These are phyloP conservation scores for Augiades crinisus DNA, from an alignment of 2,888 invertebrate species.

Conservation along the genomic window DNA sequence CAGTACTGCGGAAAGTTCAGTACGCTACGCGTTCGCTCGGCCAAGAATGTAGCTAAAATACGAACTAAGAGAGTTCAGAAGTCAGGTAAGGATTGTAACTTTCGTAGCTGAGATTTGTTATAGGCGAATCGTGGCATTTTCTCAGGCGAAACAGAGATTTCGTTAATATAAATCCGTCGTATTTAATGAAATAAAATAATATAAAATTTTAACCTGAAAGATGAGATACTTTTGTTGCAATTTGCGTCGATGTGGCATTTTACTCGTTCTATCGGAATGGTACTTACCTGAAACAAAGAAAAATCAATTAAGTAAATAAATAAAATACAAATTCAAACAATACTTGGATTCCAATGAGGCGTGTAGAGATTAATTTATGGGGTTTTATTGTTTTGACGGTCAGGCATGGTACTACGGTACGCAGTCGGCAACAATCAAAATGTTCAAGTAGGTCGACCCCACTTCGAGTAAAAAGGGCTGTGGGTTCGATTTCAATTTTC, in stretches of 20 bases:
- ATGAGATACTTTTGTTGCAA: neutral
- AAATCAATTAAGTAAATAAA: slow-evolving; percentile 31
- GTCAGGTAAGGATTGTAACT: slow-evolving; percentile 1
- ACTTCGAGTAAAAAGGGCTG: slow-evolving; percentile 47
- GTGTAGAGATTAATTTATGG: slow-evolving; percentile 38
- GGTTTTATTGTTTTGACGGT: slow-evolving; percentile 55
- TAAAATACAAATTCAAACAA: slow-evolving; percentile 23
- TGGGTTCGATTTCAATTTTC: slow-evolving; percentile 43
- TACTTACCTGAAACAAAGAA: slow-evolving; percentile 68
- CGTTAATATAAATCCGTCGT: neutral
- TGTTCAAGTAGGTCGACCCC: slow-evolving; percentile 59
- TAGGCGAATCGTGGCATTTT: neutral
- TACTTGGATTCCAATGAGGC: slow-evolving; percentile 26
- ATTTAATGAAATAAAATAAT: slow-evolving; percentile 11
- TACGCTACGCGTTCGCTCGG: neutral
- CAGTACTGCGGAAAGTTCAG: slow-evolving; percentile 11
- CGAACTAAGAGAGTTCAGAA: slow-evolving; percentile 17
- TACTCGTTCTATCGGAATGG: slow-evolving; percentile 11
- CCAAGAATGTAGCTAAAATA: slow-evolving; percentile 7
- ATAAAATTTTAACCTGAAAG: too few relatives aligned
- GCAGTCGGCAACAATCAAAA: slow-evolving; percentile 59
- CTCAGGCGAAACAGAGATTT: neutral
- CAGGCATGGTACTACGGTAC: slow-evolving; percentile 50
- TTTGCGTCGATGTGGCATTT: neutral
- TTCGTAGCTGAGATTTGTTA: slow-evolving; percentile 3